A percentile compares a stretch with the other conserved stretches of the same genome.
phyloP scores from a whole-genome alignment of 2,797 vertebrate species.

The Hozukius guyotensis region DNA sequence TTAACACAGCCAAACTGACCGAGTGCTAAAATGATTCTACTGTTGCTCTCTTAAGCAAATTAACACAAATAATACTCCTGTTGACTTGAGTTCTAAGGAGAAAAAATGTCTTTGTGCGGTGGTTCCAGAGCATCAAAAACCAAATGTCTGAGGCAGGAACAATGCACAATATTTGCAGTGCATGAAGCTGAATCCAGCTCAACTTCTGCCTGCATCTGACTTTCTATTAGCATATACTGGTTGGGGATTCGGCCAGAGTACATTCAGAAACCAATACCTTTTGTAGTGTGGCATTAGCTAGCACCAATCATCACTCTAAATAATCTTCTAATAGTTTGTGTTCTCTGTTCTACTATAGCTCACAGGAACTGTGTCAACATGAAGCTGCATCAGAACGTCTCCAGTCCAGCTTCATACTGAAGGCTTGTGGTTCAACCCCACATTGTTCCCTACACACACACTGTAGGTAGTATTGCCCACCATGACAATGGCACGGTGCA shows the following conservation, averaged over 20 bases:
- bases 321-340: neutral
- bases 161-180: constrained; percentile 10
- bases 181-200: constrained; percentile 65
- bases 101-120: neutral
- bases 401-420: neutral
- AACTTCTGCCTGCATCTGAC: constrained; percentile 8
- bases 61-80: neutral
- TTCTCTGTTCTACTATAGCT: constrained; percentile 1
- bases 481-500: neutral
- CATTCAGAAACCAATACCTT: constrained; percentile 23
- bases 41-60: neutral
- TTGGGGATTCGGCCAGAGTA: neutral
- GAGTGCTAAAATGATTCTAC: neutral
- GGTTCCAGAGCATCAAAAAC: constrained; percentile 33
- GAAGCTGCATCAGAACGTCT: neutral
- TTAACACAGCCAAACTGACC: neutral
- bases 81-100: neutral
- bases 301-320: neutral
- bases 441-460: neutral
- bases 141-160: constrained; percentile 12
- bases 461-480: neutral
- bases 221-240: neutral
- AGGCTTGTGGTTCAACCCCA: neutral
- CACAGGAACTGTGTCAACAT: neutral
- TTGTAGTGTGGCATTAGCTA: neutral